Conservation (phyloP, 35 echinoderm and acorn worm genomes). For the Heliocidaris tuberculata region DNA sequence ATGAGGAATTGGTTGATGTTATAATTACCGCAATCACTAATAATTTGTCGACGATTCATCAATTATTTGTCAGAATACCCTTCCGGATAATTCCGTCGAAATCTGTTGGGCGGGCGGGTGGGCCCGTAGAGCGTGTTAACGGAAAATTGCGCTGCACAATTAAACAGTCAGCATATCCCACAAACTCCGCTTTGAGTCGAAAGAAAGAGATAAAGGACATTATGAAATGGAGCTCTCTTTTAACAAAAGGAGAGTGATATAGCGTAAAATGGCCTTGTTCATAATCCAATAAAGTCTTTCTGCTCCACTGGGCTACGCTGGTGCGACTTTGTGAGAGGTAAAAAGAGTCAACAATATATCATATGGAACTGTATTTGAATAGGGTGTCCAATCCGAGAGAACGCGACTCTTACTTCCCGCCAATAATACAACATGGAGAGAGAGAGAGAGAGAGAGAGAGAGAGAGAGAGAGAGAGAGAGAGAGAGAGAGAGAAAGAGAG, state of each 20-base stretch:
- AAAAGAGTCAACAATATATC: conserved; percentile 23
- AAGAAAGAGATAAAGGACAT: not conserved
- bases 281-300: conserved; percentile 45
- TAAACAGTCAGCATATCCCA: conserved; percentile 9
- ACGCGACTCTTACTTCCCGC: not conserved
- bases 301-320: conserved; percentile 19
- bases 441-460: not conserved
- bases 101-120: not conserved
- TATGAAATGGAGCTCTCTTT: conserved; percentile 13
- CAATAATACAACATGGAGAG: not conserved
- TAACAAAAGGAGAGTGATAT: conserved; percentile 38
- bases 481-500: no score
- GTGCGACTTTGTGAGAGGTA: conserved; percentile 36
- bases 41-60: conserved; percentile 4
- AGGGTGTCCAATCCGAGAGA: not conserved
- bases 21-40: not conserved
- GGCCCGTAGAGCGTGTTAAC: not conserved
- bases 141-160: conserved; percentile 16
- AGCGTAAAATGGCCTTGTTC: conserved; percentile 44
- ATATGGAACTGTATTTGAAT: conserved; percentile 24
- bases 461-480: no score
- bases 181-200: not conserved
- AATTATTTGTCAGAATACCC: not conserved
- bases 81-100: not conserved
- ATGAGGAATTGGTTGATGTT: not conserved